A percentile compares a stretch with the other conserved stretches of the same genome.
phyloP scores from a whole-genome alignment of 1,140 invertebrate species.

The Bradysia coprophila region DNA sequence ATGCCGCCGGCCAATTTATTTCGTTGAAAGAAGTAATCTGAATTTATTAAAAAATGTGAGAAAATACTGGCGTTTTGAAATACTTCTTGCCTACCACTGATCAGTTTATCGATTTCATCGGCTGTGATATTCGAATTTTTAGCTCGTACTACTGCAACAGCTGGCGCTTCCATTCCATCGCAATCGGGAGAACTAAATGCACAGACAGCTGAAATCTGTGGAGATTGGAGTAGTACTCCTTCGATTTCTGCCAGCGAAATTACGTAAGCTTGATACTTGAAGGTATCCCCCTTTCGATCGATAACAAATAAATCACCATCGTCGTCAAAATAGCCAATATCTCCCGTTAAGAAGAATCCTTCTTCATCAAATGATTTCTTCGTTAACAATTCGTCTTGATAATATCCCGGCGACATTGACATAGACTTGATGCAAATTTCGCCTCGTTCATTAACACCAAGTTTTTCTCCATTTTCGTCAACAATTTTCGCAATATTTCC shows the following conservation, averaged over 20 bases:
- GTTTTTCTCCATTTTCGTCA: conserved; percentile 16
- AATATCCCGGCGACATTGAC: conserved; percentile 20
- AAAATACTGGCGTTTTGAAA: too few relatives aligned
- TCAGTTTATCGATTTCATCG: not conserved
- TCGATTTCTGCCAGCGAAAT: conserved; percentile 22
- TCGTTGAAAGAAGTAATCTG: too few relatives aligned
- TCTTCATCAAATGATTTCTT: conserved; percentile 21
- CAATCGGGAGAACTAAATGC: conserved; percentile 21
- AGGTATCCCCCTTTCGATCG: conserved; percentile 40
- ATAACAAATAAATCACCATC: conserved; percentile 32
- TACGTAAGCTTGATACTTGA: conserved; percentile 23
- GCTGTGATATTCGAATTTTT: not conserved
- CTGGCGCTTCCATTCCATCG: conserved; percentile 18
- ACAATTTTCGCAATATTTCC: conserved; percentile 23
- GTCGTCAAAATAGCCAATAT: conserved; percentile 38
- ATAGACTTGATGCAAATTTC: conserved; percentile 18
- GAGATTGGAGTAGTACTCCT: conserved; percentile 15
- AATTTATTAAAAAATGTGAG: too few relatives aligned
- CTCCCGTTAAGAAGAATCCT: conserved; percentile 50
- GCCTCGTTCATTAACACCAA: conserved; percentile 16
- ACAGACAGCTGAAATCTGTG: conserved; percentile 18
- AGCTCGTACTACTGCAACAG: conserved; percentile 11
- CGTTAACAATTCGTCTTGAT: conserved; percentile 17
- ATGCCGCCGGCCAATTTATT: too few relatives aligned
- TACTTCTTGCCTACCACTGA: too few relatives aligned